These are phyloP conservation scores for Argyra leucocephala DNA, from an alignment of 2,888 invertebrate species.

Conservation along the genomic window DNA sequence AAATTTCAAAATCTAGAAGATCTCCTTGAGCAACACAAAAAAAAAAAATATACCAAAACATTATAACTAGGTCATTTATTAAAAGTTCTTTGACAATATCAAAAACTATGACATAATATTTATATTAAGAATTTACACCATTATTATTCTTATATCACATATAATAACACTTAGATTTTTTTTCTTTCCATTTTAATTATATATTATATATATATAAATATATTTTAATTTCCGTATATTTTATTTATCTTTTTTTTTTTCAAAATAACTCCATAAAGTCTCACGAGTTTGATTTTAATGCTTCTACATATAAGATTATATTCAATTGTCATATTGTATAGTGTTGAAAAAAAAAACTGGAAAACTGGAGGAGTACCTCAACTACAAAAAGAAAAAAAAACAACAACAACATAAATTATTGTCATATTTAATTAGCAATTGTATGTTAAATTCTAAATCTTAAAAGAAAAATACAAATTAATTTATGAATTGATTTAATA, in stretches of 20 bases:
- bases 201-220: no score
- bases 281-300: no score
- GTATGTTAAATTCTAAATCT: constrained; percentile 3
- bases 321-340: background rate
- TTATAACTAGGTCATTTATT: no score
- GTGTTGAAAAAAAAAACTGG: no score
- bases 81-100: no score
- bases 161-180: no score
- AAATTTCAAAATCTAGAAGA: background rate
- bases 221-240: background rate
- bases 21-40: background rate
- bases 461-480: background rate
- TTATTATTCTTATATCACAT: no score
- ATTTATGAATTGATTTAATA: no score
- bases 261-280: no score
- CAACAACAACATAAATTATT: background rate
- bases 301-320: background rate
- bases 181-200: background rate
- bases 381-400: background rate
- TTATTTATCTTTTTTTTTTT: no score
- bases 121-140: background rate
- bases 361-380: background rate
- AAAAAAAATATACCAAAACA: no score
- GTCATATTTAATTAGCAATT: constrained; percentile 4
- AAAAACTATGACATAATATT: background rate